Base-by-base conservation (phyloP, 2,888 invertebrate species). In the Cataglyphis livida region DNA sequence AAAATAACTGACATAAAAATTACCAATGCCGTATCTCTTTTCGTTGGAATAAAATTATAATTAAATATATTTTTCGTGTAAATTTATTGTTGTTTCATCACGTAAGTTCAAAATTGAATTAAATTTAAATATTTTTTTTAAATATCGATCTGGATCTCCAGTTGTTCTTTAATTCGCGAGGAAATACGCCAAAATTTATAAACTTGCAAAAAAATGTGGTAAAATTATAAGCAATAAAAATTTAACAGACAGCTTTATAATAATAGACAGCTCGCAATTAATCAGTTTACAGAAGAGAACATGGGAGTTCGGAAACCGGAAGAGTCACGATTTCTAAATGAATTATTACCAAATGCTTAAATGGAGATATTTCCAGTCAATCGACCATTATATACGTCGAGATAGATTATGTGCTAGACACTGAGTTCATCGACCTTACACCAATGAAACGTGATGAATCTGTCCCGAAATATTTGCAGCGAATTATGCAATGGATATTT, bases 261-360 rank as follows among this genome's bases (percentile, higher is more conserved):
- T 35, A 35, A 35, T 18, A 44, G 21, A 21, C 21, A 57, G 25
- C 9, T 65, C 54, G 44, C 12, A 4, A 15, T 44, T 51, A 51
- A 9, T 35, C 21, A 61, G 28, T 18, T 44, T 44, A 28, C n/a
- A 66, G 51, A 51, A 28, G 41, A 54, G 1, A 28, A 28, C 6
- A 12, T 44, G 59, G 1, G 35, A 12, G 70, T 35, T 0, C 21
- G 21, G 0, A 0, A 21, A 21, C 5, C n/a, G 32, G 21, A 44
- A 70, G 44, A 44, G 21, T 21, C 70, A 6, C 12, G 12, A 3
- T 71, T 48, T 79, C 59, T 79, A 25, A 79, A 78, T 78, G 44
- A 78, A 79, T 70, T 71, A 71, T 71, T 48, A 79, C 44, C 12
- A 57, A 66, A 12, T 41, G 18, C 18, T 68, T 78, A 59, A 68